These are phyloP conservation scores for Turritopsis rubra DNA, from an alignment of 30 jellyfish, hydroid and myxozoan species.

Conservation along the genomic window DNA sequence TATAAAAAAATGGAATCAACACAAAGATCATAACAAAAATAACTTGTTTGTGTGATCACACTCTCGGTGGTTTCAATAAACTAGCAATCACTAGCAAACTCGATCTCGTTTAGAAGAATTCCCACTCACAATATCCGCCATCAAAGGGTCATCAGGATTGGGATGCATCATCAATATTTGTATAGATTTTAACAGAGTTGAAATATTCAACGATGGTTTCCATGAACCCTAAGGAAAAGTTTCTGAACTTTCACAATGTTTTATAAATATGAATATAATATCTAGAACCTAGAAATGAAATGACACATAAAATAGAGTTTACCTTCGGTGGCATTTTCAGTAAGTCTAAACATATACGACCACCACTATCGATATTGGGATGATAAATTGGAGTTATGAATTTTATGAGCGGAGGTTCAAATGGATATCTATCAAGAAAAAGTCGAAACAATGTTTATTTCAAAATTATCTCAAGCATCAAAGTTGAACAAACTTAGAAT, in stretches of 20 bases:
- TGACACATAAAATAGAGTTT: not conserved
- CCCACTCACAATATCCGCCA: conserved; percentile 73
- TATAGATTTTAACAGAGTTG: conserved; percentile 64
- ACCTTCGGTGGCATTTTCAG: conserved; percentile 92
- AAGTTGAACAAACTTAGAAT: too few species aligned
- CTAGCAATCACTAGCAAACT: too few species aligned
- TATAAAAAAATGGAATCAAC: too few species aligned
- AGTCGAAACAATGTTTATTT: not conserved
- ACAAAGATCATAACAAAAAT: too few species aligned
- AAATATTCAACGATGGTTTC: conserved; percentile 69
- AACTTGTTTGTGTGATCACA: too few species aligned
- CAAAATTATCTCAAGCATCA: too few species aligned
- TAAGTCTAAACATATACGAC: conserved; percentile 76
- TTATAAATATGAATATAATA: too few species aligned
- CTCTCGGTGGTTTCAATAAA: too few species aligned
- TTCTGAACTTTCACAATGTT: too few species aligned
- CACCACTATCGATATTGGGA: conserved; percentile 75
- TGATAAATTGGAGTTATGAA: conserved; percentile 65
- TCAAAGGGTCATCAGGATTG: conserved; percentile 83
- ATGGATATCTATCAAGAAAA: conserved; percentile 52
- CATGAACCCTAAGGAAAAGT: conserved; percentile 51
- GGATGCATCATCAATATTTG: conserved; percentile 68
- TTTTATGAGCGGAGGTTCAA: conserved; percentile 81
- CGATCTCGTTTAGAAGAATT: not conserved
- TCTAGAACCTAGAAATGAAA: too few species aligned